Evolutionary conservation across 2,888 invertebrate genomes (phyloP).

Genomic region (Ormyrus rosae): DNA sequence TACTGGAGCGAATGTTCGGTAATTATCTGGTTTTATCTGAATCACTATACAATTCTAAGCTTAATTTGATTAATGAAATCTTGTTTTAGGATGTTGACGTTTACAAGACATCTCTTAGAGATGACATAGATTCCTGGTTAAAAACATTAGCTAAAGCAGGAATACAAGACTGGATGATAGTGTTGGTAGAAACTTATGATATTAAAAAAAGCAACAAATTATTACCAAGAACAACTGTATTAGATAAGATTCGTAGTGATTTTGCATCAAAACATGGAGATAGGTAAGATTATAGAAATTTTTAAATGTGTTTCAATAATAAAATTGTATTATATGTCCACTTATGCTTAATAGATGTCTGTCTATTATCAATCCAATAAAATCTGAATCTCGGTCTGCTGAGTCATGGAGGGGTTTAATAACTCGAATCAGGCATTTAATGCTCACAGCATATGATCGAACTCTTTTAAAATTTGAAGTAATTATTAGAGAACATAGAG

Average conservation of each 20-base stretch:
- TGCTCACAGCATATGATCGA: constrained; percentile 91
- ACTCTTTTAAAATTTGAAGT: constrained; percentile 92
- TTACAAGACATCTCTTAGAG: constrained; percentile 91
- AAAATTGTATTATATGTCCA: background rate
- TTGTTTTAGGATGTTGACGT: constrained; percentile 89
- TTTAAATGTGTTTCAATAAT: background rate
- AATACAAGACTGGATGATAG: constrained; percentile 94
- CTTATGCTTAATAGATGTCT: constrained; percentile 83
- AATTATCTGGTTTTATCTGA: constrained; percentile 71
- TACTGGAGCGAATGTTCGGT: constrained; percentile 97
- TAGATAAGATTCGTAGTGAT: constrained; percentile 95
- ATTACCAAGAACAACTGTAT: constrained; percentile 92
- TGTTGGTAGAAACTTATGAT: constrained; percentile 94
- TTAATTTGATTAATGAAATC: constrained; percentile 9
- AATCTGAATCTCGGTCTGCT: constrained; percentile 90
- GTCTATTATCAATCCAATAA: constrained; percentile 93
- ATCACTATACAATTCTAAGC: no score
- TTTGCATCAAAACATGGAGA: constrained; percentile 93
- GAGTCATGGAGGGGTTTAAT: constrained; percentile 94
- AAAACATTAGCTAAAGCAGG: constrained; percentile 85
- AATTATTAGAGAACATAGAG: constrained; percentile 91
- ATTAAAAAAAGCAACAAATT: constrained; percentile 94
- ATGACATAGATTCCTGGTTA: constrained; percentile 93
- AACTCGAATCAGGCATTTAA: constrained; percentile 87
- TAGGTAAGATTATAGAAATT: constrained; percentile 74